These are phyloP conservation scores for Atethmia centrago DNA, from an alignment of 2,888 invertebrate genomes.

Conservation along the genomic window DNA sequence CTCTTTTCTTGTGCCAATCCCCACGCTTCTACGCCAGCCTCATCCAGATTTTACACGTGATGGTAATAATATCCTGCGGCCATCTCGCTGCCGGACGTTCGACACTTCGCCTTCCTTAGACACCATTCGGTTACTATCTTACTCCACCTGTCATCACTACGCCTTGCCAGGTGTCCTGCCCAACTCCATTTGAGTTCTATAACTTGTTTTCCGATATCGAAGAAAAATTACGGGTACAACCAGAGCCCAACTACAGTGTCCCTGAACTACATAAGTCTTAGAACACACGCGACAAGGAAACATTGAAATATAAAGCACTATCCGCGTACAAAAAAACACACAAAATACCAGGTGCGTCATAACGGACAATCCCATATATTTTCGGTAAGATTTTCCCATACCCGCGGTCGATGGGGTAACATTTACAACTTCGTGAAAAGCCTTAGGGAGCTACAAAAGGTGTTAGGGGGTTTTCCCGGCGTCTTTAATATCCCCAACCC, in stretches of 20 bases:
- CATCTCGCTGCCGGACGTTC: too few relatives aligned
- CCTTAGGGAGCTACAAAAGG: conserved; percentile 47
- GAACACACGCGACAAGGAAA: background rate
- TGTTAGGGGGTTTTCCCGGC: conserved; percentile 48
- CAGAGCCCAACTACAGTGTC: background rate
- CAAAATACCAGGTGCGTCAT: conserved; percentile 26
- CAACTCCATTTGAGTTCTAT: too few relatives aligned
- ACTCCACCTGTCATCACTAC: too few relatives aligned
- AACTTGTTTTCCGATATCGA: too few relatives aligned
- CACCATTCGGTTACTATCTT: too few relatives aligned
- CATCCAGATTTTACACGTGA: too few relatives aligned
- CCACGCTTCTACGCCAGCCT: too few relatives aligned
- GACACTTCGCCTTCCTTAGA: too few relatives aligned
- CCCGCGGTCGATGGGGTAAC: conserved; percentile 28
- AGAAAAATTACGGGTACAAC: too few relatives aligned
- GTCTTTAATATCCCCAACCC: conserved; percentile 49
- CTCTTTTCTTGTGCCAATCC: too few relatives aligned
- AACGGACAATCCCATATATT: conserved; percentile 32
- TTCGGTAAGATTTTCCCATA: conserved; percentile 37
- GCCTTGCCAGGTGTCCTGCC: too few relatives aligned
- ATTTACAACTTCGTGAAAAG: conserved; percentile 51
- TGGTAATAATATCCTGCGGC: too few relatives aligned
- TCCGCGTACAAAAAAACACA: background rate
- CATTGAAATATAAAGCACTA: background rate
- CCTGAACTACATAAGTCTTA: background rate